Evolutionary conservation across 2,113 vertebrate species (phyloP).

Genomic region (Aramus guarauna): DNA sequence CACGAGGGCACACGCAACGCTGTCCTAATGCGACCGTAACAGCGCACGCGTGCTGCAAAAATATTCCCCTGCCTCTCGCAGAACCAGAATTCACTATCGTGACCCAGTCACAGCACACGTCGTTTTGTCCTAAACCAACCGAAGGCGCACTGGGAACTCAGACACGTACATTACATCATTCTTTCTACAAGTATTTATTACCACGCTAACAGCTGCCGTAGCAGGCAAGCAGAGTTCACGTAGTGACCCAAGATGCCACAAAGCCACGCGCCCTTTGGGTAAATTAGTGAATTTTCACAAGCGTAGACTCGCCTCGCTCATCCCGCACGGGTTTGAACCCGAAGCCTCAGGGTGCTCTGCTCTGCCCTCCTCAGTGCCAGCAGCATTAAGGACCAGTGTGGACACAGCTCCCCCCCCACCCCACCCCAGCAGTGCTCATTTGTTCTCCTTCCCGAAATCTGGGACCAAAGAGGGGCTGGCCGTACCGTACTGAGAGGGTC

Average conservation of each 20-base stretch:
- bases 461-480: not conserved
- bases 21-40: not conserved
- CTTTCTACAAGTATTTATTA: not conserved
- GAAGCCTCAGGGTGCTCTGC: not conserved
- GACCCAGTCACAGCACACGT: no score
- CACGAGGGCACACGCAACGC: not conserved
- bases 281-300: not conserved
- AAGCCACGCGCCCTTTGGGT: not conserved
- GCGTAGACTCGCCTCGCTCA: not conserved
- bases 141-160: not conserved
- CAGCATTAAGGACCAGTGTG: not conserved
- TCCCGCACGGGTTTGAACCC: not conserved
- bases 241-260: not conserved
- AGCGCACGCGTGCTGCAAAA: not conserved
- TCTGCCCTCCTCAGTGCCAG: not conserved
- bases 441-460: not conserved
- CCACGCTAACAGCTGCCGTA: not conserved
- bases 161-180: not conserved
- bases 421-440: accelerated
- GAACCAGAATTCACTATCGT: not conserved
- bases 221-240: not conserved
- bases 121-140: not conserved
- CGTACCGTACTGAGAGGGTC: accelerated
- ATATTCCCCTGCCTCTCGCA: not conserved
- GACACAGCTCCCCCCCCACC: not conserved